Conservation (phyloP, 2,113 vertebrate species). For the Petrocephalus zakoni region DNA sequence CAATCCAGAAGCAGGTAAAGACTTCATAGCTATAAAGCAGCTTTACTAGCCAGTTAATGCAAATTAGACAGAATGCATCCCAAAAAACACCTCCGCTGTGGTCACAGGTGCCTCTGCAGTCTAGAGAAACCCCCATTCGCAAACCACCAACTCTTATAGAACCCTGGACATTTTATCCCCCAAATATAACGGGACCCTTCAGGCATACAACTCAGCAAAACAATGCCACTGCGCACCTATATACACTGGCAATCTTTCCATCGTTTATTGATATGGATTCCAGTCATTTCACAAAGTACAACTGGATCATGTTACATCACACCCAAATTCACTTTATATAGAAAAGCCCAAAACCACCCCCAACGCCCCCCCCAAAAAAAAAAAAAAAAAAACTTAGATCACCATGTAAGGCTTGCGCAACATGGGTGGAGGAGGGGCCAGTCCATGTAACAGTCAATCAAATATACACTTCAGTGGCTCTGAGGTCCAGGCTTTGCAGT, state of each 20-base stretch:
- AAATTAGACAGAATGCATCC: not conserved
- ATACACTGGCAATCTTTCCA: slow-evolving; percentile 12
- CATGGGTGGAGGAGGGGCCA: not conserved
- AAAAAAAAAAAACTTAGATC: slow-evolving; percentile 1
- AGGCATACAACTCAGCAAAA: not conserved
- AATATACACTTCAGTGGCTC: not conserved
- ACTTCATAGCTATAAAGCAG: not conserved
- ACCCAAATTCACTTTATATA: slow-evolving; percentile 7
- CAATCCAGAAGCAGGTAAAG: not conserved
- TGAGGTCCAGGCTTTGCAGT: slow-evolving; percentile 16
- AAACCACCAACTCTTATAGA: not conserved
- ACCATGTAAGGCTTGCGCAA: slow-evolving; percentile 11
- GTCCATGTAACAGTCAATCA: slow-evolving; percentile 15
- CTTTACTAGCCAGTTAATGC: not conserved
- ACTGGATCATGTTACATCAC: not conserved
- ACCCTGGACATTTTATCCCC: not conserved
- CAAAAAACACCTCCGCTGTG: not conserved
- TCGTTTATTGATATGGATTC: not conserved
- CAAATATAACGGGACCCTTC: not conserved
- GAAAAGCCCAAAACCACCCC: not conserved
- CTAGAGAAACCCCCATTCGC: not conserved
- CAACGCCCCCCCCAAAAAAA: not conserved
- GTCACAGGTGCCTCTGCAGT: not conserved
- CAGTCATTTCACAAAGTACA: slow-evolving; percentile 14
- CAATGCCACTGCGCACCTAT: not conserved